phyloP scores from a whole-genome alignment of 2,888 invertebrate genomes.

The Disparrhopalites patrizii region DNA sequence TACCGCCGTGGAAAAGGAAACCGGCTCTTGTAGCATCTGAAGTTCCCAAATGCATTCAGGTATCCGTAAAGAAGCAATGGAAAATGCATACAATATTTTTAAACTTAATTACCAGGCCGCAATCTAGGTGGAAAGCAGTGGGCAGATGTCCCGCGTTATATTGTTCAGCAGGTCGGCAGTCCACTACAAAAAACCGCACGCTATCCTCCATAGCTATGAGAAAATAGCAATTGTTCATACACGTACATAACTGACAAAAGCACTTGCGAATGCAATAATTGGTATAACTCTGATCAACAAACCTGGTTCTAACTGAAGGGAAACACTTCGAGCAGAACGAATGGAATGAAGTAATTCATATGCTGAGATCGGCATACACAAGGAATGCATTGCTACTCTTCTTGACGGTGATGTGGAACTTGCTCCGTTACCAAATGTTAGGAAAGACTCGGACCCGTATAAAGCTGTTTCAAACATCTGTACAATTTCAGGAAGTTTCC shows the following conservation, averaged over 20 bases:
- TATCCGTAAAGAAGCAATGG: too few species aligned
- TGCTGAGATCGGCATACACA: conserved; percentile 94
- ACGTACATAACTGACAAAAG: background rate
- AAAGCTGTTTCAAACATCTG: conserved; percentile 56
- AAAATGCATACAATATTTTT: background rate
- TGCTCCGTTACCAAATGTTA: conserved; percentile 37
- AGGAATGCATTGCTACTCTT: conserved; percentile 60
- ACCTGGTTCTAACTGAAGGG: conserved; percentile 33
- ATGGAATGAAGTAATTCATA: conserved; percentile 63
- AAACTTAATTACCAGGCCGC: conserved; percentile 66
- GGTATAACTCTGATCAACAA: background rate
- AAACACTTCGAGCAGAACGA: conserved; percentile 53
- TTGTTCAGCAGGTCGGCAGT: conserved; percentile 93
- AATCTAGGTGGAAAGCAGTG: conserved; percentile 96
- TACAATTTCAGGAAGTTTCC: background rate
- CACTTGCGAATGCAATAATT: background rate
- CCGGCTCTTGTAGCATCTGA: conserved; percentile 91
- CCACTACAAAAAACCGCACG: conserved; percentile 90
- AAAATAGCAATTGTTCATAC: conserved; percentile 10
- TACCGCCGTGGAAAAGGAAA: conserved; percentile 89
- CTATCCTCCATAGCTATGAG: conserved; percentile 37
- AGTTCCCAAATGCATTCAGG: too few species aligned
- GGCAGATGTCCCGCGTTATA: conserved; percentile 95
- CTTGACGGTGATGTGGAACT: conserved; percentile 43
- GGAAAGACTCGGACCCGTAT: conserved; percentile 52